These are phyloP conservation scores for Nothura maculosa DNA, from an alignment of 2,797 vertebrate genomes.

Conservation along the genomic window DNA sequence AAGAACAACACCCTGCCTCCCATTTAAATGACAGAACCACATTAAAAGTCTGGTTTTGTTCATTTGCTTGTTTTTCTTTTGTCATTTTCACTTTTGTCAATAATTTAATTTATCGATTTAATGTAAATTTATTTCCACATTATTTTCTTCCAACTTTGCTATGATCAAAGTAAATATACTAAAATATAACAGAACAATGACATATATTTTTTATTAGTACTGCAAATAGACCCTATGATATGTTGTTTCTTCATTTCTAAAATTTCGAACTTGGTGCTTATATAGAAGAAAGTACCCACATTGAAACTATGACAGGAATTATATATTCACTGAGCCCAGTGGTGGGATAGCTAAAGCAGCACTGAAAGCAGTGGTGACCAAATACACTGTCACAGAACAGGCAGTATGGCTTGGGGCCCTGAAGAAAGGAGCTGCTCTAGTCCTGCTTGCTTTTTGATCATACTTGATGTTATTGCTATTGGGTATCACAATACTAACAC, in stretches of 20 bases:
- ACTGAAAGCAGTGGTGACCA: neutral
- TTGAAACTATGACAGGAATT: neutral
- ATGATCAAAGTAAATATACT: neutral
- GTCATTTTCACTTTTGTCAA: neutral
- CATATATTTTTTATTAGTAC: neutral
- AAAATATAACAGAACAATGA: neutral
- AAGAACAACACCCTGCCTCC: conserved; percentile 38
- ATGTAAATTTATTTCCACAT: neutral
- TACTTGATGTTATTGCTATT: neutral
- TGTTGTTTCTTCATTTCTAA: neutral
- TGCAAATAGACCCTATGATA: neutral
- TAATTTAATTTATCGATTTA: neutral
- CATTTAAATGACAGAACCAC: conserved; percentile 27
- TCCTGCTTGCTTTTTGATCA: neutral
- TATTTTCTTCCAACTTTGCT: neutral
- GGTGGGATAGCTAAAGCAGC: neutral
- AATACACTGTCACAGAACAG: neutral
- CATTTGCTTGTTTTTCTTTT: neutral
- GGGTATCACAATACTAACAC: neutral
- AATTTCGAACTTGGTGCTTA: neutral
- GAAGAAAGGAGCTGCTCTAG: neutral
- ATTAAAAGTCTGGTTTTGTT: neutral
- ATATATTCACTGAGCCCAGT: neutral
- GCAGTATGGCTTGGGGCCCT: neutral
- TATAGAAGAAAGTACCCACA: neutral